Evolutionary conservation across 2,113 vertebrate genomes (phyloP).

Genomic region (Antigone vipio): DNA sequence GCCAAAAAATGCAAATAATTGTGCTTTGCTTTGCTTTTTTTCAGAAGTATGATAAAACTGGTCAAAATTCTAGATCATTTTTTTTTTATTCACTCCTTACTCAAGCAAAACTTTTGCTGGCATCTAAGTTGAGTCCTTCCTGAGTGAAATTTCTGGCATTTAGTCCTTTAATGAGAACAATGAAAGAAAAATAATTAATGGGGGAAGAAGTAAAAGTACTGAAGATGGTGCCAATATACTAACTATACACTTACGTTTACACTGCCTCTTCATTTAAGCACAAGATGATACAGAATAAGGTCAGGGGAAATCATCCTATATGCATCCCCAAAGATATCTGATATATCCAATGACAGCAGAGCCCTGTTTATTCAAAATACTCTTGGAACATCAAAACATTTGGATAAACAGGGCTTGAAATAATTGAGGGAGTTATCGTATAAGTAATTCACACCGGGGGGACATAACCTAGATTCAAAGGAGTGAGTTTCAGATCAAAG

Average conservation of each 20-base stretch:
- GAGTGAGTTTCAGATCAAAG: constrained; percentile 66
- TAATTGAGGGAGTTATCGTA: constrained; percentile 68
- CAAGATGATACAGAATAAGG: constrained; percentile 44
- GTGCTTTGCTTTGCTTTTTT: neutral
- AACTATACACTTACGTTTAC: neutral
- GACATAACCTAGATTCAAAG: constrained; percentile 72
- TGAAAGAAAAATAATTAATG: neutral
- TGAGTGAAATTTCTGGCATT: neutral
- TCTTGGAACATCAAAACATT: constrained; percentile 71
- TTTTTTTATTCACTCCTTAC: neutral
- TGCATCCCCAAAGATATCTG: constrained; percentile 41
- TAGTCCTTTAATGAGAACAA: neutral
- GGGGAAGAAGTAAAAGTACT: neutral
- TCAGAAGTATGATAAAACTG: neutral
- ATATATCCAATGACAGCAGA: constrained; percentile 29
- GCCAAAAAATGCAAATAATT: neutral
- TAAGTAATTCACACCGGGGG: constrained; percentile 68
- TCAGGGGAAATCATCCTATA: constrained; percentile 25
- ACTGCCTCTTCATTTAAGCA: neutral
- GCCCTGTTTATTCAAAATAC: constrained; percentile 59
- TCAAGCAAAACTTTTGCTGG: neutral
- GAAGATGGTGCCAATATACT: neutral
- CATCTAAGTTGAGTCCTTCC: neutral
- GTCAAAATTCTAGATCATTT: neutral
- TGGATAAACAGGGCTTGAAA: constrained; percentile 63